Conservation (phyloP, 2,797 vertebrate species). For the Muscicapa striata region DNA sequence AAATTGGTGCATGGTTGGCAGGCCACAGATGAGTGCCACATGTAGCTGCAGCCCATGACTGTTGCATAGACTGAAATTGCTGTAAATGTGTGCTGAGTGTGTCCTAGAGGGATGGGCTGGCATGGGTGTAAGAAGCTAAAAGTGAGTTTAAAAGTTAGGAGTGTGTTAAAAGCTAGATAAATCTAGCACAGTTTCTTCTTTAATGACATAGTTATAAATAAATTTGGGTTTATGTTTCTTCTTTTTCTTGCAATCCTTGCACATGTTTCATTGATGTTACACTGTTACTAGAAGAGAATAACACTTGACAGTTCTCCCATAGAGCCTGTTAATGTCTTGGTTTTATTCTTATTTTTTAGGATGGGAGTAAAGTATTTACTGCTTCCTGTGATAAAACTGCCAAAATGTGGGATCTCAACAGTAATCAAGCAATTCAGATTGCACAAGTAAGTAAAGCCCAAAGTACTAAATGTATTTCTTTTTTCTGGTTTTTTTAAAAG, state of each 20-base stretch:
- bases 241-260: not conserved
- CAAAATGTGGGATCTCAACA: constrained; percentile 99
- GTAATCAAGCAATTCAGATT: constrained; percentile 97
- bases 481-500: not conserved
- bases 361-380: constrained; percentile 98
- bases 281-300: not conserved
- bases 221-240: not conserved
- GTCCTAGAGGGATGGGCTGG: not conserved
- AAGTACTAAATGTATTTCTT: not conserved
- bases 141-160: not conserved
- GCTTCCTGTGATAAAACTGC: constrained; percentile 99
- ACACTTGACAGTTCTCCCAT: not conserved
- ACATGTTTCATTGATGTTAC: not conserved
- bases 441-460: constrained; percentile 90
- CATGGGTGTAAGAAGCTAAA: not conserved
- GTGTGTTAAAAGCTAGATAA: not conserved
- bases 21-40: rapidly evolving
- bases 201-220: rapidly evolving
- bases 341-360: constrained; percentile 75
- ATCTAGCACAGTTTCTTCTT: not conserved
- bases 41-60: not conserved
- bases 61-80: not conserved
- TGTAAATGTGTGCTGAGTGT: not conserved
- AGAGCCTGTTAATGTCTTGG: not conserved
- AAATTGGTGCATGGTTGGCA: not conserved